phyloP scores from a whole-genome alignment of 2,888 invertebrate species.

The Copidosoma aretas region DNA sequence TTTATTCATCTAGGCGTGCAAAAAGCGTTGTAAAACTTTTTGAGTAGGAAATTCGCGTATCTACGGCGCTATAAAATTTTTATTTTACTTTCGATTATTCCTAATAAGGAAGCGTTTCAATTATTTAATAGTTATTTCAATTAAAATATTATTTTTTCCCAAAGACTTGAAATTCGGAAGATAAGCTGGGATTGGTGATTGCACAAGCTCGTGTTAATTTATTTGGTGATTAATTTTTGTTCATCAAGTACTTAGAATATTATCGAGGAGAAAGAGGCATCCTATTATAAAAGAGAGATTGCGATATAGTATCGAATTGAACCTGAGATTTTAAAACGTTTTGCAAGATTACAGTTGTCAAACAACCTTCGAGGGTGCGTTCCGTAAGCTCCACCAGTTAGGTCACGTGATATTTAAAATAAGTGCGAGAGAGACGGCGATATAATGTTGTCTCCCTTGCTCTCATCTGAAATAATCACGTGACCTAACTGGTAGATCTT shows the following conservation, averaged over 20 bases:
- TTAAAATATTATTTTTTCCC: slow-evolving; percentile 7
- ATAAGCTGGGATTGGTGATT: slow-evolving; percentile 20
- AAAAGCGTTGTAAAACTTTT: slow-evolving; percentile 39
- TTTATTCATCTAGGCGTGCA: slow-evolving; percentile 27
- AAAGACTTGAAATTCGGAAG: slow-evolving; percentile 18
- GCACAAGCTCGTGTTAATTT: slow-evolving; percentile 34
- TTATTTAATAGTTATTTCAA: slow-evolving; percentile 12
- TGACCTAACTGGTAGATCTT: slow-evolving; percentile 5
- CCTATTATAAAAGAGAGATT: slow-evolving; percentile 6
- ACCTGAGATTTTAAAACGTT: no score
- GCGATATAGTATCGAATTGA: no score
- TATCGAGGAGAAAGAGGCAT: neutral
- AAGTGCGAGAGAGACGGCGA: no score
- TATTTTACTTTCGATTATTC: slow-evolving; percentile 33
- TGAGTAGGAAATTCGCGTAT: slow-evolving; percentile 18
- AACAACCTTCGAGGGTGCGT: no score
- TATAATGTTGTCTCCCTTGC: no score
- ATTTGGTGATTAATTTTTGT: neutral
- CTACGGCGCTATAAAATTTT: slow-evolving; percentile 17
- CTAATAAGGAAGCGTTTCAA: slow-evolving; percentile 29
- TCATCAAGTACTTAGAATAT: slow-evolving; percentile 22
- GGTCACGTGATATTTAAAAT: no score
- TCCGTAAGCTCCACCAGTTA: no score
- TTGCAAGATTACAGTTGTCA: no score
- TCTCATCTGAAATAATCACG: no score